Conservation (phyloP, 2,888 invertebrate species). For the Plebejus melissa region DNA sequence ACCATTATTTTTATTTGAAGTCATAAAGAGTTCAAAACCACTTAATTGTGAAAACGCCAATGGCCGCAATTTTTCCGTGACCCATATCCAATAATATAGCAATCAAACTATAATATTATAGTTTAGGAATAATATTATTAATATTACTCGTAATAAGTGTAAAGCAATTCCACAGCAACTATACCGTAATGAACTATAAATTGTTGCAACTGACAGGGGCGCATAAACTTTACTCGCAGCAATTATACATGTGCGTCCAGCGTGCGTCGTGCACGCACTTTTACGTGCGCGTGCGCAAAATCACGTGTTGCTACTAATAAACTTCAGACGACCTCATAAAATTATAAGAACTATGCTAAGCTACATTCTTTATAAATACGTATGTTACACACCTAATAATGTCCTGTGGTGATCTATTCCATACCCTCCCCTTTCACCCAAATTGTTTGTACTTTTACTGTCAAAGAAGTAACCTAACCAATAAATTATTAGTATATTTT, state of each 20-base stretch:
- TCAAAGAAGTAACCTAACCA: conserved; percentile 56
- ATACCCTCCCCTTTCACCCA: conserved; percentile 29
- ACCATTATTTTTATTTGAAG: neutral
- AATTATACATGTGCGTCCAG: neutral
- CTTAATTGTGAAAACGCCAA: neutral
- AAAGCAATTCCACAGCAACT: conserved; percentile 62
- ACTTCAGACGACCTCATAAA: neutral
- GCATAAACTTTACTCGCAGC: neutral
- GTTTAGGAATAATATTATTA: conserved; percentile 6
- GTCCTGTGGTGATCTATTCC: conserved; percentile 13
- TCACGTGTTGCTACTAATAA: neutral
- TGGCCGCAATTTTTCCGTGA: neutral
- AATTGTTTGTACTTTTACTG: conserved; percentile 35
- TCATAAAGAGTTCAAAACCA: neutral
- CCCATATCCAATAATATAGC: neutral
- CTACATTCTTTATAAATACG: conserved; percentile 23
- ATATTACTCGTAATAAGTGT: conserved; percentile 42
- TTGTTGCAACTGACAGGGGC: conserved; percentile 1
- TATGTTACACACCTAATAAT: conserved; percentile 24
- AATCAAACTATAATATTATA: conserved; percentile 18
- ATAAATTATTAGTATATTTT: conserved; percentile 53
- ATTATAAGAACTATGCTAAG: conserved; percentile 20
- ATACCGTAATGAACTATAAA: conserved; percentile 29
- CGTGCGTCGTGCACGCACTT: neutral
- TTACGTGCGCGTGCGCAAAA: neutral